Evolutionary conservation across 2,113 vertebrate species (phyloP), one percentile per base, ranked within the genome.

Genomic region (Pluvianellus socialis): DNA sequence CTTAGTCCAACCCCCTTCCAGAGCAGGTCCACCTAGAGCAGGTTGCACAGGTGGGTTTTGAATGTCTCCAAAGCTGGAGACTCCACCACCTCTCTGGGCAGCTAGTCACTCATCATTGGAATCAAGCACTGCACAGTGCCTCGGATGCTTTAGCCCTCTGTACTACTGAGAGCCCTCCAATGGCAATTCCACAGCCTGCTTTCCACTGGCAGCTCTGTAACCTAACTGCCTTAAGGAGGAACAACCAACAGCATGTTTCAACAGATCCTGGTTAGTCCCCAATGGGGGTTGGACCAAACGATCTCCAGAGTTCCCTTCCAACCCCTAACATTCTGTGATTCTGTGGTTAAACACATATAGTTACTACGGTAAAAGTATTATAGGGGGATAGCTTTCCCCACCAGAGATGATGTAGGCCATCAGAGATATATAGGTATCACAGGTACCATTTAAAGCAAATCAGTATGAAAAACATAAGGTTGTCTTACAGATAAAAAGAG

Each of bases 381-480:
- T 0, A 86, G 21, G 18, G 22, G 14, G 12, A 45, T 4, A 79
- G 17, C 20, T 75, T 92, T 55, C 52, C 19, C 28, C 21, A 9
- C 20, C 7, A 67, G 30, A 72, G 44, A 38, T 40, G 12, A 75
- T 17, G 5, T 7, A 52, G 28, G 22, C 6, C 42, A 74, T 62
- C 55, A 71, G 33, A 0, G 0, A 32, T 50, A 74, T 0, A 4
- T 5, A 70, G 28, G 20, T 23, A 68, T 4, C 52, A 53, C 0
- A 65, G 30, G 22, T 20, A 40, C 33, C 33, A 76, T n/a, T 42
- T 53, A 74, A 79, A 87, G 21, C 12, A 87, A 81, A 28, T 30
- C 65, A 20, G 52, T 61, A 8, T 14, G 14, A 77, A 87, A 87
- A 87, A 79, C 24, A 18, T 3, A 62, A 44, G 6, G 3, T 2